These are phyloP conservation scores for Apteryx mantelli DNA, from an alignment of 2,113 vertebrate genomes.

Conservation along the genomic window DNA sequence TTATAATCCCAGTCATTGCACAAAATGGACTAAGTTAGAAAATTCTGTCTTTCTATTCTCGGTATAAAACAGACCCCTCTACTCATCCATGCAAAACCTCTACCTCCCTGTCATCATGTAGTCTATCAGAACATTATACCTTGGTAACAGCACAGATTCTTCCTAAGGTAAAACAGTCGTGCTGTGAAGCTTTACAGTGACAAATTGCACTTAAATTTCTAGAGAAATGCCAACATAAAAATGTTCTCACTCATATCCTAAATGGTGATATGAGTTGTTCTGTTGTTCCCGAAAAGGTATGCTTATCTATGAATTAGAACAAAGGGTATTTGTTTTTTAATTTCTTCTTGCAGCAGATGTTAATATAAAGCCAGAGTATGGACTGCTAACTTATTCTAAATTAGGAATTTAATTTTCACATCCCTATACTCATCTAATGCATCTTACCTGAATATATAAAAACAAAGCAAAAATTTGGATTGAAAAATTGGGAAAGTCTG, in stretches of 20 bases:
- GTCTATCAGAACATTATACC: background rate
- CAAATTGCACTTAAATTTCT: background rate
- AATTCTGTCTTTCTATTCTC: background rate
- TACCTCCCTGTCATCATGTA: background rate
- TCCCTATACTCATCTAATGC: background rate
- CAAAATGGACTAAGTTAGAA: background rate
- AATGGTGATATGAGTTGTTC: background rate
- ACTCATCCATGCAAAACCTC: background rate
- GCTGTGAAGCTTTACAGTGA: slow-evolving; percentile 13
- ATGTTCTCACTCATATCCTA: background rate
- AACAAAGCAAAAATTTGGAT: background rate
- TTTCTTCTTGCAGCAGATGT: background rate
- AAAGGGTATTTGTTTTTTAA: background rate
- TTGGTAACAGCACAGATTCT: background rate
- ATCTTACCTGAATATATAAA: background rate
- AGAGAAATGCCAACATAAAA: background rate
- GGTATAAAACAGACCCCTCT: background rate
- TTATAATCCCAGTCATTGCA: background rate
- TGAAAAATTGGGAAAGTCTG: background rate
- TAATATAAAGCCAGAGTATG: background rate
- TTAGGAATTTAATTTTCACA: background rate
- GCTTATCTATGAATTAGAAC: background rate
- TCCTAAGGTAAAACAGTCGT: background rate
- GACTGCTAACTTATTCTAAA: background rate
- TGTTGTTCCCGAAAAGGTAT: background rate